phyloP scores from a whole-genome alignment of 2,113 vertebrate genomes.

The Chitala chitala region DNA sequence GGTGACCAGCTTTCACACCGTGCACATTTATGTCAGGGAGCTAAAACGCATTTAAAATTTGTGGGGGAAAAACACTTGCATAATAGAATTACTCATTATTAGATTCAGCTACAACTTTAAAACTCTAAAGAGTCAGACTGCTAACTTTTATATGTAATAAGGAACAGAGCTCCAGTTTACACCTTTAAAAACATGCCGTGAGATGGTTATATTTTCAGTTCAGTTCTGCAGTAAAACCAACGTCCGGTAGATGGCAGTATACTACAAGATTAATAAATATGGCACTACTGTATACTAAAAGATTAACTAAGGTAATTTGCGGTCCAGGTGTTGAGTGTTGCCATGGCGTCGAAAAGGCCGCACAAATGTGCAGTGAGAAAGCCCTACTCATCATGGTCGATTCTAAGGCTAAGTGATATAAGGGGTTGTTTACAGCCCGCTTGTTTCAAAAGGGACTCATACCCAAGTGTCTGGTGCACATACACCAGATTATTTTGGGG shows the following conservation, averaged over 20 bases:
- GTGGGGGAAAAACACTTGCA: not conserved
- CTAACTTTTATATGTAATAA: too few relatives aligned
- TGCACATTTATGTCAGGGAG: not conserved
- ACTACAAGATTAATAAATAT: not conserved
- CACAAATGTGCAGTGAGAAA: too few relatives aligned
- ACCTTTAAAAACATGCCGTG: not conserved
- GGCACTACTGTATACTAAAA: too few relatives aligned
- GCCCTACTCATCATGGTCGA: too few relatives aligned
- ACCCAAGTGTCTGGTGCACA: too few relatives aligned
- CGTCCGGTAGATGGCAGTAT: slow-evolving; percentile 1
- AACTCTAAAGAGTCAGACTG: not conserved
- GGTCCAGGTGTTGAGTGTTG: too few relatives aligned
- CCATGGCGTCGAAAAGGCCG: too few relatives aligned
- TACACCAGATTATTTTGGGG: too few relatives aligned
- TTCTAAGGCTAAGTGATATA: too few relatives aligned
- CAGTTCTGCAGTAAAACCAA: not conserved
- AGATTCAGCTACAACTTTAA: not conserved
- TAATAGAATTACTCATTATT: not conserved
- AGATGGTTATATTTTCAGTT: not conserved
- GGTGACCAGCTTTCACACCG: not conserved
- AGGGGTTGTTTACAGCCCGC: too few relatives aligned
- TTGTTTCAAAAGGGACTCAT: too few relatives aligned
- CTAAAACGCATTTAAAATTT: not conserved
- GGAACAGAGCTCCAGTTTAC: not conserved
- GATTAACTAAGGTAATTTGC: too few relatives aligned